Evolutionary conservation across 2,888 invertebrate species (phyloP).

Genomic region (Acronicta psi): DNA sequence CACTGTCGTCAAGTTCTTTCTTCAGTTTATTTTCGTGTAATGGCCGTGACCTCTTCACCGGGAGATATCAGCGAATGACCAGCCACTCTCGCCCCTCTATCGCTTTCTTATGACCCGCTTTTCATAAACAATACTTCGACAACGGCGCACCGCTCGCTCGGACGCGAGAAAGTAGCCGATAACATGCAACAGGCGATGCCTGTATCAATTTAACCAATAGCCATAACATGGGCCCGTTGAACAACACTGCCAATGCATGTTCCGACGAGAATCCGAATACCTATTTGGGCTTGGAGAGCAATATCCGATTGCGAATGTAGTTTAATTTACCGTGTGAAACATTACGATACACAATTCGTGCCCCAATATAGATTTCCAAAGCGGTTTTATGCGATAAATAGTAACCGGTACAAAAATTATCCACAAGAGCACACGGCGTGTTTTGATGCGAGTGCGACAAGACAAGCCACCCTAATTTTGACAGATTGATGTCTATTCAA

Average conservation of each 20-base stretch:
- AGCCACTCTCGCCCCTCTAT: slow-evolving; percentile 76
- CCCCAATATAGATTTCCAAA: slow-evolving; percentile 52
- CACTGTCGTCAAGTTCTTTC: slow-evolving; percentile 61
- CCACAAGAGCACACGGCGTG: slow-evolving; percentile 21
- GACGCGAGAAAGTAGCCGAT: slow-evolving; percentile 85
- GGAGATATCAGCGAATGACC: slow-evolving; percentile 84
- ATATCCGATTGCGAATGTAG: slow-evolving; percentile 60
- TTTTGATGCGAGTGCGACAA: slow-evolving; percentile 58
- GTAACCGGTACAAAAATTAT: slow-evolving; percentile 51
- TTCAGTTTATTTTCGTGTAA: slow-evolving; percentile 74
- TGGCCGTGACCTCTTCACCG: slow-evolving; percentile 85
- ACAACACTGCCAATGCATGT: slow-evolving; percentile 50
- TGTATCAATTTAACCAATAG: slow-evolving; percentile 68
- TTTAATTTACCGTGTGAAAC: slow-evolving; percentile 66
- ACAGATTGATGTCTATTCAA: slow-evolving; percentile 65
- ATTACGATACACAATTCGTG: slow-evolving; percentile 52
- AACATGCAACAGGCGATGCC: slow-evolving; percentile 71
- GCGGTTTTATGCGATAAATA: slow-evolving; percentile 40
- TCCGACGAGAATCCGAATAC: slow-evolving; percentile 59
- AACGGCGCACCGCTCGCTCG: slow-evolving; percentile 71
- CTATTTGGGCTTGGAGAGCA: slow-evolving; percentile 65
- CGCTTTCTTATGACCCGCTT: slow-evolving; percentile 89
- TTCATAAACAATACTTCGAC: slow-evolving; percentile 87
- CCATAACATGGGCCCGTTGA: slow-evolving; percentile 58
- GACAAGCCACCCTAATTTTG: slow-evolving; percentile 62